These are phyloP conservation scores for Danaus melanippus DNA, from an alignment of 1,140 invertebrate species.

Conservation along the genomic window DNA sequence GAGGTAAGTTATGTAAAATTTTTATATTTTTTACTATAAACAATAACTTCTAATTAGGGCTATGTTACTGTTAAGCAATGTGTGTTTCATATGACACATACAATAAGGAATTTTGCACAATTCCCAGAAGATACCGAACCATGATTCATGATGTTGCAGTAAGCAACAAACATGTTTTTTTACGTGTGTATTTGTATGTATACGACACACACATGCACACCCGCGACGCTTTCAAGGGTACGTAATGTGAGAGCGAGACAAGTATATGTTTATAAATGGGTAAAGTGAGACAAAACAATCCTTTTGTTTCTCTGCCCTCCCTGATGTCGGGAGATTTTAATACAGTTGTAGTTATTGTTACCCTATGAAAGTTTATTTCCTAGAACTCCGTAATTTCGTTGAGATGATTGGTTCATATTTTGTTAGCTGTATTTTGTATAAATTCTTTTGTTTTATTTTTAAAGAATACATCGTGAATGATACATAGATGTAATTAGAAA, in stretches of 20 bases:
- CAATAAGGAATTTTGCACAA: slow-evolving; percentile 12
- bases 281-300: slow-evolving; percentile 35
- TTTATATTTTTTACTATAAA: no score
- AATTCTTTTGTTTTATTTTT: no score
- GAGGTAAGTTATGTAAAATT: slow-evolving; percentile 71
- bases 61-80: background rate
- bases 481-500: no score
- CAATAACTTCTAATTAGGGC: background rate
- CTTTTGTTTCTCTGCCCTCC: slow-evolving; percentile 67
- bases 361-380: slow-evolving; percentile 25
- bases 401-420: no score
- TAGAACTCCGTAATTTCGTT: slow-evolving; percentile 11
- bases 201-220: slow-evolving; percentile 43
- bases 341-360: slow-evolving; percentile 62
- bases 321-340: slow-evolving; percentile 56
- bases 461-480: no score
- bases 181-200: slow-evolving; percentile 24
- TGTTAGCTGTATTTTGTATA: no score
- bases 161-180: slow-evolving; percentile 26
- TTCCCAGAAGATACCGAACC: slow-evolving; percentile 27
- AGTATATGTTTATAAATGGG: slow-evolving; percentile 39
- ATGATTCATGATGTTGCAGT: slow-evolving; percentile 38
- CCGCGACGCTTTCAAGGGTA: slow-evolving; percentile 57
- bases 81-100: background rate
- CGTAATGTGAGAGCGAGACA: slow-evolving; percentile 38